A percentile compares a stretch with the other conserved stretches of the same genome.
Evolutionary conservation across 1,140 invertebrate genomes (phyloP).

Genomic region (Pseudomyrmex sp.): DNA sequence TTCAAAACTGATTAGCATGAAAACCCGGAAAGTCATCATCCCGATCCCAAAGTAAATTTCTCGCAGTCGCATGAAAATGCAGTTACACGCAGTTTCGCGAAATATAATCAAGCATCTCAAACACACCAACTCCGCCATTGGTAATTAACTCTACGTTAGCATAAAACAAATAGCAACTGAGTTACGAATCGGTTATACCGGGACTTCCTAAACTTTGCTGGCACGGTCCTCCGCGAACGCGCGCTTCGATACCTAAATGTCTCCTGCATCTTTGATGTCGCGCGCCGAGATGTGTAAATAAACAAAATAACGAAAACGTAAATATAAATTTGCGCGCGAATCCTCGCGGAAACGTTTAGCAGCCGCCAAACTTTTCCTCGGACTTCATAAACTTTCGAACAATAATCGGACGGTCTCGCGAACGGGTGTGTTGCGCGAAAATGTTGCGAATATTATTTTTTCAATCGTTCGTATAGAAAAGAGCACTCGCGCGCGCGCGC

Average conservation of each 20-base stretch:
- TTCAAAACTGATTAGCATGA: conserved; percentile 2
- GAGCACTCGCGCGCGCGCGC: conserved; percentile 5
- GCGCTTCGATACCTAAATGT: conserved; percentile 37
- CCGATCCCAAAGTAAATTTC: conserved; percentile 27
- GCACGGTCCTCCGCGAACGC: conserved; percentile 17
- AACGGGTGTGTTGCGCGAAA: neutral
- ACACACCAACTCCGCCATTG: conserved; percentile 44
- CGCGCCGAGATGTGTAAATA: conserved; percentile 3
- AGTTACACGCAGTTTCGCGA: conserved; percentile 44
- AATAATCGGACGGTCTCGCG: neutral
- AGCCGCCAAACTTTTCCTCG: too few species aligned
- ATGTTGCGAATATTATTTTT: conserved; percentile 46
- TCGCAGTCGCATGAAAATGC: conserved; percentile 50
- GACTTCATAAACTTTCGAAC: neutral
- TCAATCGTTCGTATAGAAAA: conserved; percentile 14
- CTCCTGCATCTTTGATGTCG: conserved; percentile 37
- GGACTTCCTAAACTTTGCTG: conserved; percentile 38
- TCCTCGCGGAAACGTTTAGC: neutral
- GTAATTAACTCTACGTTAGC: conserved; percentile 52
- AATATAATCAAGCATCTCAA: conserved; percentile 53
- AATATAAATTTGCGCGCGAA: conserved; percentile 1
- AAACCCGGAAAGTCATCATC: conserved; percentile 17
- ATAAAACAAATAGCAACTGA: conserved; percentile 55
- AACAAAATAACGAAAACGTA: neutral
- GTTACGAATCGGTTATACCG: conserved; percentile 40